Evolutionary conservation across 2,113 vertebrate genomes (phyloP).

Genomic region (Perccottus glenii): DNA sequence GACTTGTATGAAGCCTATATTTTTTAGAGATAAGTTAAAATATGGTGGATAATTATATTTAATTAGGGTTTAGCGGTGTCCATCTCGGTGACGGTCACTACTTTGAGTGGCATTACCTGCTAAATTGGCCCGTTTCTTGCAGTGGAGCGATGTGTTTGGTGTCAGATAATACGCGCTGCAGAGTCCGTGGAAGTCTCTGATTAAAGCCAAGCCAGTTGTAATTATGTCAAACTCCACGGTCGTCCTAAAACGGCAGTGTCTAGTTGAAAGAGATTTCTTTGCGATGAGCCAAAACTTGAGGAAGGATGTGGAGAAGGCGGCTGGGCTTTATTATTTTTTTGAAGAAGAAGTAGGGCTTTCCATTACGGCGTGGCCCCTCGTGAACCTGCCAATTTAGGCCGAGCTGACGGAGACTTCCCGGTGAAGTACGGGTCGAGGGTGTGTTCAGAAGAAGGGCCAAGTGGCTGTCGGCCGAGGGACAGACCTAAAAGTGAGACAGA

Average conservation of each 20-base stretch:
- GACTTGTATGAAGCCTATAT: constrained; percentile 66
- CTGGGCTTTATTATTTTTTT: constrained; percentile 45
- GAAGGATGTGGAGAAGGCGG: constrained; percentile 43
- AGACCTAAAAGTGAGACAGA: neutral
- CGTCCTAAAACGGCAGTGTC: constrained; percentile 71
- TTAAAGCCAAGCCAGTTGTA: constrained; percentile 80
- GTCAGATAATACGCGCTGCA: constrained; percentile 79
- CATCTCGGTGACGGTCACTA: constrained; percentile 56
- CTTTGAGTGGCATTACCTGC: constrained; percentile 61
- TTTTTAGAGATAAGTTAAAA: constrained; percentile 64
- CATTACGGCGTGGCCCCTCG: constrained; percentile 63
- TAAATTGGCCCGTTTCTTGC: constrained; percentile 80
- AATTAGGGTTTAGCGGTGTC: constrained; percentile 41
- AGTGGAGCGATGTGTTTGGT: constrained; percentile 73
- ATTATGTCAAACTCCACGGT: constrained; percentile 79
- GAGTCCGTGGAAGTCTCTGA: constrained; percentile 78
- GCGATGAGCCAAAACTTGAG: constrained; percentile 65
- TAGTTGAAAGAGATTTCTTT: constrained; percentile 82
- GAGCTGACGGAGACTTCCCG: constrained; percentile 29
- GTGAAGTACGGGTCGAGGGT: constrained; percentile 7
- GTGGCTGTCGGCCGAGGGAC: constrained; percentile 14
- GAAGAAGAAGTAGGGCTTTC: constrained; percentile 65
- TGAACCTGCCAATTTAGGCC: constrained; percentile 63
- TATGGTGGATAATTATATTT: constrained; percentile 49
- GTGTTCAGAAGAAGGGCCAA: constrained; percentile 38